These are phyloP conservation scores for Eulemur rubriventer DNA, from an alignment of 2,797 vertebrate species.

Conservation along the genomic window DNA sequence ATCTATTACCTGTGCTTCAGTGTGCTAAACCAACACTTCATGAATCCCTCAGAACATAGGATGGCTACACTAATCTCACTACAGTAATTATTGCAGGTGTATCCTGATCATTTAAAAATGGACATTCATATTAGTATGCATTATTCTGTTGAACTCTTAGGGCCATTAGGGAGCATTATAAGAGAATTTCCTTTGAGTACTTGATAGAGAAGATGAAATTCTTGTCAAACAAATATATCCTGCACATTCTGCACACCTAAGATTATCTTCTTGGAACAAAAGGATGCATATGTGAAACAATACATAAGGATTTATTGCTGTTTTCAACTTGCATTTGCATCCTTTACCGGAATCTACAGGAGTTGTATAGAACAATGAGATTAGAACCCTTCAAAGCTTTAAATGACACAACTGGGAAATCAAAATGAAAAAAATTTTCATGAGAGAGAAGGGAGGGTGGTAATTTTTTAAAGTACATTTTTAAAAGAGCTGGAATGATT, in stretches of 20 bases:
- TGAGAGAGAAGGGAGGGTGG: neutral
- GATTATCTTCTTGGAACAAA: neutral
- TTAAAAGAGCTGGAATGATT: neutral
- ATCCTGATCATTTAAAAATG: neutral
- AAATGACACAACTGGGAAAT: neutral
- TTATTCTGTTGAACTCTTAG: neutral
- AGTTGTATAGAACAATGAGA: neutral
- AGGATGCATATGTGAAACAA: neutral
- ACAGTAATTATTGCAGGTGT: slow-evolving; percentile 54
- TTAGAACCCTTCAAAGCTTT: neutral
- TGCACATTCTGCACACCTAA: neutral
- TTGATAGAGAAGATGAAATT: neutral
- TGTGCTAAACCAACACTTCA: slow-evolving; percentile 24
- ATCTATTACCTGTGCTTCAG: slow-evolving; percentile 40
- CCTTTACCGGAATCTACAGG: accelerated
- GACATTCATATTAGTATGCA: neutral
- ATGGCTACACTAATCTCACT: slow-evolving; percentile 24
- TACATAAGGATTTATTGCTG: accelerated
- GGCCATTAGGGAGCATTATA: neutral
- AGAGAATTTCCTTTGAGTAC: neutral
- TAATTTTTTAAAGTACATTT: neutral
- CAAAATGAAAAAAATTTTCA: neutral
- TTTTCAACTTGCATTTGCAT: neutral
- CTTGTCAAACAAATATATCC: neutral
- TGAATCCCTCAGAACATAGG: slow-evolving; percentile 39